Evolutionary conservation across 2,113 vertebrate species (phyloP), one percentile per base, ranked within the genome.

Genomic region (Microcebus ravelobensis): DNA sequence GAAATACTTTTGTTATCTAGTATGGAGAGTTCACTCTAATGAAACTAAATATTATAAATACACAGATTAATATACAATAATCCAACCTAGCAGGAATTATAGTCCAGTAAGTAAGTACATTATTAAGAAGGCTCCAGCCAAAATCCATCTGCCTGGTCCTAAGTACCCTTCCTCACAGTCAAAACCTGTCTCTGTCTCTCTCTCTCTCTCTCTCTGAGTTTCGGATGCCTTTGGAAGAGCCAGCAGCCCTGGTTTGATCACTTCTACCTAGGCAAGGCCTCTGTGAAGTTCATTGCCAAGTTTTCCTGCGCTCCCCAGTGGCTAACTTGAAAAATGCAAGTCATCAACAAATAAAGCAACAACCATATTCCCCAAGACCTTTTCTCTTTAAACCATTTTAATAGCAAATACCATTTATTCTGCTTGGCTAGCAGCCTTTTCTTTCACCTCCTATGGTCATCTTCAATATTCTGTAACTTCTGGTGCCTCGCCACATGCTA

Each of bases 281-380:
- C 82, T 76, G 23, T 15, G 45, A 87, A 80, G 6, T 3, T 29
- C 81, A 61, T 21, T 45, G 52, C 34, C 65, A 57, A 59, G 80
- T 31, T 88, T 77, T 80, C 79, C 57, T 87, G 55, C 48, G 45
- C 86, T 9, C 68, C 94, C 97, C 34, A 95, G 94, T 91, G 97
- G 95, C 73, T 71, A 36, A 48, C 48, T 0, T 42, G 57, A 91
- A 94, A 95, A 97, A 14, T 96, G 82, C 86, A 97, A 29, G 77
- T 91, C 59, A 83, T 57, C 67, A 87, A 45, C 71, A 36, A 87
- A 8, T 31, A 85, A 90, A 84, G 15, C 59, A 59, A 85, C 4
- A 39, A 63, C 20, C 50, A 84, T 8, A n/a, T 68, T 73, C 74
- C 59, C 55, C 34, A 65, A 91, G 36, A 70, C 6, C 7, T 20